Base-by-base conservation (phyloP, 2,797 vertebrate genomes). In the Sarcophilus harrisii region DNA sequence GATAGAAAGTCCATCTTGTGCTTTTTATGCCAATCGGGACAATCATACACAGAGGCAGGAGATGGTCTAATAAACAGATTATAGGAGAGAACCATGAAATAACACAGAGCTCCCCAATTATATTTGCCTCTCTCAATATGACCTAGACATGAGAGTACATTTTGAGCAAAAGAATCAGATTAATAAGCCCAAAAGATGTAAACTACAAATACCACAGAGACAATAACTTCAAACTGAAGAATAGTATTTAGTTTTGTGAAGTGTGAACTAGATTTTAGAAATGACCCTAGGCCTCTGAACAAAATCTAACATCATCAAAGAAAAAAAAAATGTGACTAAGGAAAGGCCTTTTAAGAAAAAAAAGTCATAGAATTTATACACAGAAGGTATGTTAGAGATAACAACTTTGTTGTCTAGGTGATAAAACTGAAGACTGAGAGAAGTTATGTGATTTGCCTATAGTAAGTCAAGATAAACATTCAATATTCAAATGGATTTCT, bases 1-100 rank as follows among this genome's bases (percentile, higher is more conserved):
- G n/a, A 45, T 6, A 81, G 66, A 38, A 81, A 81, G 18, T 81
- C 58, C 55, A 89, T 49, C 93, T 52, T 92, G 66, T 54, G 92
- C 12, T 11, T 95, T 30, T 87, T 90, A 60, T 92, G 58, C 57
- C 32, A 92, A 91, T 87, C 52, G 90, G 96, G 95, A 27, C 4
- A 97, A 81, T 9, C n/a, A 91, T 5, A 91, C 94, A 11, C 5
- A 81, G 52, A 92, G 9, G 28, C 58, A 95, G n/a, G 32, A 45
- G 49, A 58, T 81, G 18, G n/a, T n/a, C 55, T 90, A 38, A n/a
- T 45, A 16, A 24, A 32, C 54, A 91, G 94, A 94, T 38, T 90
- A 38, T 4, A 38, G 54, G 9, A 73, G 28, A 92, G 29, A 1
- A 58, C 58, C 57, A 59, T 62, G 27, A 54, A 92, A 90, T 21